phyloP scores from a whole-genome alignment of 2,113 vertebrate species.

The Anthoscopus minutus region DNA sequence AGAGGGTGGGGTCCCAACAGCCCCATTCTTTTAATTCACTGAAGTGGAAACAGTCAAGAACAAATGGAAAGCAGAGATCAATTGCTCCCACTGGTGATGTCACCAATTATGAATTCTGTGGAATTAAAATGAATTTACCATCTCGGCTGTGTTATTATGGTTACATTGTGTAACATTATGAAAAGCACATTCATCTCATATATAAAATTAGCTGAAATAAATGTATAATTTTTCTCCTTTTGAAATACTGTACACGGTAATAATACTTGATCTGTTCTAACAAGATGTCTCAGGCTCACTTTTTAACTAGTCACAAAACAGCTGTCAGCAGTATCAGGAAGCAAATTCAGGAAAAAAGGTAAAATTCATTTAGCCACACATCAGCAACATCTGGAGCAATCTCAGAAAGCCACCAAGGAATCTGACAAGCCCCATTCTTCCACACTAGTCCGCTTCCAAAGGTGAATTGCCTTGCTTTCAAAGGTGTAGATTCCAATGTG shows the following conservation, averaged over 20 bases:
- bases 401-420: not conserved
- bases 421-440: not conserved
- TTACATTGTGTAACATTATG: conserved; percentile 58
- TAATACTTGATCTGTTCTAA: conserved; percentile 14
- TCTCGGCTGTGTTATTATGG: conserved; percentile 51
- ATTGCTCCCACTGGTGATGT: conserved; percentile 66
- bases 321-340: conserved; percentile 21
- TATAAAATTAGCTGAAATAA: conserved; percentile 58
- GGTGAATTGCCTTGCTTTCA: not conserved
- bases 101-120: conserved; percentile 62
- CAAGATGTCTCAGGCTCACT: conserved; percentile 10
- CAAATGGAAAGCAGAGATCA: conserved; percentile 68
- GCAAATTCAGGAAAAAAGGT: not conserved
- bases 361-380: not conserved
- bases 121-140: conserved; percentile 67
- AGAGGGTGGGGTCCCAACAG: conserved; percentile 61
- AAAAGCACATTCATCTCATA: conserved; percentile 37
- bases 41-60: conserved; percentile 69
- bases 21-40: conserved; percentile 65
- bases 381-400: conserved; percentile 19
- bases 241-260: conserved; percentile 15
- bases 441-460: not conserved
- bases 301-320: conserved; percentile 40
- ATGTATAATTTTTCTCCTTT: conserved; percentile 32
- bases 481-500: not conserved